phyloP scores from a whole-genome alignment of 2,113 vertebrate genomes.

The Scytalopus superciliaris region DNA sequence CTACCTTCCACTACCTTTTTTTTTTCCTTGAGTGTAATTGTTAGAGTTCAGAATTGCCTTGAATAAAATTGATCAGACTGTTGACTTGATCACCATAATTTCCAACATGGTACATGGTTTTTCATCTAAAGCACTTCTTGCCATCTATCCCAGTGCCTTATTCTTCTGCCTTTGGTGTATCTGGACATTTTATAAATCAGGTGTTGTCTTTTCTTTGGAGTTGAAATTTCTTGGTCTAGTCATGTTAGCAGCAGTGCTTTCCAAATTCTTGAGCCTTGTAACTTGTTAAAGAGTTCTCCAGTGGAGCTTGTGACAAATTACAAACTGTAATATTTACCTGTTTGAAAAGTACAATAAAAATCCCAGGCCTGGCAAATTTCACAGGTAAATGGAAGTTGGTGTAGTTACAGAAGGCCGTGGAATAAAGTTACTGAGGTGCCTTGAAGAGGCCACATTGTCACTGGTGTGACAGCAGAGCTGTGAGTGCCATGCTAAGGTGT shows the following conservation, averaged over 20 bases:
- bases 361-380: not conserved
- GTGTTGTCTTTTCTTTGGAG: not conserved
- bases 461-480: not conserved
- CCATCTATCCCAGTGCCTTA: accelerated
- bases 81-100: accelerated
- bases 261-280: not conserved
- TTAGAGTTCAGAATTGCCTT: not conserved
- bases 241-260: not conserved
- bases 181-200: not conserved
- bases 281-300: not conserved
- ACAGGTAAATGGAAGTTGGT: not conserved
- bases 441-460: not conserved
- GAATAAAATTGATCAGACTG: not conserved
- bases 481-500: not conserved
- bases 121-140: not conserved
- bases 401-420: not conserved
- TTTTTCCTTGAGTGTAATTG: not conserved
- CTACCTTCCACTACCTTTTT: not conserved
- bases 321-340: accelerated
- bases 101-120: not conserved
- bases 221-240: not conserved
- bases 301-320: not conserved
- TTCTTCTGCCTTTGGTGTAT: not conserved
- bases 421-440: not conserved
- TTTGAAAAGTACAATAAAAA: not conserved